phyloP scores from a whole-genome alignment of 2,113 vertebrate genomes.

The Aspiorhynchus laticeps region DNA sequence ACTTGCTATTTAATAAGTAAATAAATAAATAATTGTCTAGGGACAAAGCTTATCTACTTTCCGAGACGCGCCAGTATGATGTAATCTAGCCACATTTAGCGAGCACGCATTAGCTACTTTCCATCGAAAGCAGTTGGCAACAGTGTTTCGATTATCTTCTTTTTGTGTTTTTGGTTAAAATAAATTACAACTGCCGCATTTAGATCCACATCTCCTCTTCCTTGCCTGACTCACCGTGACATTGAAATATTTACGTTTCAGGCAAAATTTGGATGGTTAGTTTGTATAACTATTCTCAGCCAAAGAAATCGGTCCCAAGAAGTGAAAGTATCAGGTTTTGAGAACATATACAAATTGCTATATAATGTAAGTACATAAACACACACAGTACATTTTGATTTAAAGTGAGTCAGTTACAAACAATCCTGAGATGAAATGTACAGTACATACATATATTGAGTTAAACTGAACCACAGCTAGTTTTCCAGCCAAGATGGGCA shows the following conservation, averaged over 20 bases:
- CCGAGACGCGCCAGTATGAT: no score
- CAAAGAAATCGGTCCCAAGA: background rate
- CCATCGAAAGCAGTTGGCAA: no score
- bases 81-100: no score
- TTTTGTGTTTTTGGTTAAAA: no score
- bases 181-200: no score
- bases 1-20: no score
- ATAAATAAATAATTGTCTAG: no score
- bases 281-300: background rate
- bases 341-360: background rate
- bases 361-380: background rate
- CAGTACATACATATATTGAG: background rate
- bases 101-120: no score
- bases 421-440: constrained; percentile 11
- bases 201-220: no score
- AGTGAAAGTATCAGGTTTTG: background rate
- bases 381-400: background rate
- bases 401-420: background rate
- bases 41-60: no score
- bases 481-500: constrained; percentile 14
- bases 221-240: no score
- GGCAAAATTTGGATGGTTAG: background rate
- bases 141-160: no score
- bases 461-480: background rate
- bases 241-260: background rate